A percentile compares a stretch with the other conserved stretches of the same genome.
Evolutionary conservation across 2,113 vertebrate species (phyloP).

Genomic region (Dicaeum eximium): DNA sequence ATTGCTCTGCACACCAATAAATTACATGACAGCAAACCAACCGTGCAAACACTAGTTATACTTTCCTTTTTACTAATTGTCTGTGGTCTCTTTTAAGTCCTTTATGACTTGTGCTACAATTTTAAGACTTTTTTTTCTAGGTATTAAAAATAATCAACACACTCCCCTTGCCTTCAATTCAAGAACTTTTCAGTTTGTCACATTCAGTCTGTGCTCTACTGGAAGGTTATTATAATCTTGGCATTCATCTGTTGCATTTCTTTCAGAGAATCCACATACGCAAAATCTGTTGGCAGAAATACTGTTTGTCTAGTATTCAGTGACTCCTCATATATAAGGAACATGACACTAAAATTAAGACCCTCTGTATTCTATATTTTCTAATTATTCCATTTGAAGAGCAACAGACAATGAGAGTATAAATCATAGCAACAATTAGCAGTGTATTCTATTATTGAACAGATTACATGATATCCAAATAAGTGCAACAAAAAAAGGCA

Average conservation of each 20-base stretch:
- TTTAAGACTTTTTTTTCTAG: conserved; percentile 17
- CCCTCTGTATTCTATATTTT: neutral
- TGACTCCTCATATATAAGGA: neutral
- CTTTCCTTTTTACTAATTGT: conserved; percentile 21
- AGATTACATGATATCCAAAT: neutral
- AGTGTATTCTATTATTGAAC: neutral
- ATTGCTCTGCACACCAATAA: conserved; percentile 6
- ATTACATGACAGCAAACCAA: conserved; percentile 41
- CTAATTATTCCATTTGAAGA: neutral
- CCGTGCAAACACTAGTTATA: neutral
- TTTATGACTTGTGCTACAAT: conserved; percentile 17
- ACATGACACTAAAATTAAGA: conserved; percentile 17
- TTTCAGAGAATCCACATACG: conserved; percentile 43
- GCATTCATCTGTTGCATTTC: conserved; percentile 23
- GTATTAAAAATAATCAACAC: conserved; percentile 30
- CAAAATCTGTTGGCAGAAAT: conserved; percentile 45
- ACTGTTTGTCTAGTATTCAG: conserved; percentile 3
- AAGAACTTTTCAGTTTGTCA: conserved; percentile 6
- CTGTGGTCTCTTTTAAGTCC: conserved; percentile 27
- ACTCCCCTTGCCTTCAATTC: neutral
- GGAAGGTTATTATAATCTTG: conserved; percentile 43
- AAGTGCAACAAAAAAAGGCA: neutral
- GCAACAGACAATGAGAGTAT: neutral
- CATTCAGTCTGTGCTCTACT: conserved; percentile 9
- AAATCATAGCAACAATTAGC: neutral